A percentile compares a stretch with the other conserved stretches of the same genome.
Evolutionary conservation across 2,888 invertebrate species (phyloP).

Genomic region (Erynnis tages): DNA sequence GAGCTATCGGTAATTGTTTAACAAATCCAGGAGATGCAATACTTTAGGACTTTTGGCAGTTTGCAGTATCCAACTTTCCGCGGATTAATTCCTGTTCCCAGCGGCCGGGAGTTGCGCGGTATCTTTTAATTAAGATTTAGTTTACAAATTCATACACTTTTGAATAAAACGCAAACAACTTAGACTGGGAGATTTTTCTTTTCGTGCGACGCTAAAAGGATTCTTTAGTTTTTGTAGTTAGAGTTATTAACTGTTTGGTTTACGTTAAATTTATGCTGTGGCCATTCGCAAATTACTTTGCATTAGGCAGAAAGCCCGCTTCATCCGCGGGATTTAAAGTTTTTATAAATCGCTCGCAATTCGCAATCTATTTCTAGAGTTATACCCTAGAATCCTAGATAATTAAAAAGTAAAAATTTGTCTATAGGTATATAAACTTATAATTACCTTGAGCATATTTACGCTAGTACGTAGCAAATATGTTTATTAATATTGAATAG

Average conservation of each 20-base stretch:
- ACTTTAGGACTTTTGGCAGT: slow-evolving; percentile 19
- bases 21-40: slow-evolving; percentile 11
- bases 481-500: too few relatives aligned
- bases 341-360: too few relatives aligned
- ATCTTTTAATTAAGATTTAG: slow-evolving; percentile 23
- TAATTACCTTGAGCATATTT: too few relatives aligned
- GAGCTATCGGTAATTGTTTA: slow-evolving; percentile 8
- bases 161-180: slow-evolving; percentile 10
- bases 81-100: slow-evolving; percentile 12
- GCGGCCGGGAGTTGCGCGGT: neutral
- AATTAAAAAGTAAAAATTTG: too few relatives aligned
- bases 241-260: neutral
- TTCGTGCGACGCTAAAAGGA: neutral
- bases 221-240: neutral
- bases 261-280: too few relatives aligned
- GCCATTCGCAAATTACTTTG: too few relatives aligned
- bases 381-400: too few relatives aligned
- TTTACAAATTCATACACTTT: slow-evolving; percentile 2
- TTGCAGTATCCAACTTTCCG: slow-evolving; percentile 8
- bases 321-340: too few relatives aligned
- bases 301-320: too few relatives aligned
- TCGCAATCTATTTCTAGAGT: too few relatives aligned
- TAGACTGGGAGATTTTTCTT: neutral
- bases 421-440: too few relatives aligned
- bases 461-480: too few relatives aligned